These are phyloP conservation scores for Tribolium freemani DNA, from an alignment of 2,888 invertebrate species.

Conservation along the genomic window DNA sequence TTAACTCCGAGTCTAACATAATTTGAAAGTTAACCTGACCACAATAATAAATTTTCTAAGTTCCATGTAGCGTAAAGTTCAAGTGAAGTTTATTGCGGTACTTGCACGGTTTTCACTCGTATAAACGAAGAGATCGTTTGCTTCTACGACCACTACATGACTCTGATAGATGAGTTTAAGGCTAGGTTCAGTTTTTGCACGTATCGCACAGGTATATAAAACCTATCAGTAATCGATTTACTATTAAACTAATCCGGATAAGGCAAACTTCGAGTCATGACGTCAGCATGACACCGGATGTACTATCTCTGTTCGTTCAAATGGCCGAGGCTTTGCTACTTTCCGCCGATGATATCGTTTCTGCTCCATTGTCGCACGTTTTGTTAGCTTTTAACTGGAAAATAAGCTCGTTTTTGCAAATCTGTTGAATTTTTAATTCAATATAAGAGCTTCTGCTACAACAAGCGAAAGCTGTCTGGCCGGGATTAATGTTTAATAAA, in stretches of 20 bases:
- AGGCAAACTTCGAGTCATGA: conserved; percentile 44
- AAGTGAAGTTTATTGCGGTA: conserved; percentile 36
- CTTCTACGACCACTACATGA: conserved; percentile 25
- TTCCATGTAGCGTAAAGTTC: conserved; percentile 17
- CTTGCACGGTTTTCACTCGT: conserved; percentile 28
- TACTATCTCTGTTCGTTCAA: conserved; percentile 17
- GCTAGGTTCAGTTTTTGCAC: conserved; percentile 42
- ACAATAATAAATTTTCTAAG: conserved; percentile 29
- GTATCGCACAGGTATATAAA: conserved; percentile 42
- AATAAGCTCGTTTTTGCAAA: not conserved
- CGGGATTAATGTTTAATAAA: conserved; percentile 7
- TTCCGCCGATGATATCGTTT: conserved; percentile 18
- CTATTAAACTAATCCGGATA: conserved; percentile 55
- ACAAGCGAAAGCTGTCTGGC: not conserved
- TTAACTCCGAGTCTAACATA: conserved; percentile 1
- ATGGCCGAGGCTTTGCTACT: conserved; percentile 22
- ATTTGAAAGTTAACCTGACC: conserved; percentile 25
- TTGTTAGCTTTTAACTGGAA: not conserved
- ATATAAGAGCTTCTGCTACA: not conserved
- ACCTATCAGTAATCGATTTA: conserved; percentile 49
- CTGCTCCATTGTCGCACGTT: conserved; percentile 14
- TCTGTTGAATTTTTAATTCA: conserved; percentile 3
- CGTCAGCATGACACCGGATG: conserved; percentile 48
- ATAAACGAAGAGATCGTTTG: conserved; percentile 26
- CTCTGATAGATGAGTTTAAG: conserved; percentile 43